These are phyloP conservation scores for Crocallis elinguaria DNA, from an alignment of 2,888 invertebrate genomes.

Conservation along the genomic window DNA sequence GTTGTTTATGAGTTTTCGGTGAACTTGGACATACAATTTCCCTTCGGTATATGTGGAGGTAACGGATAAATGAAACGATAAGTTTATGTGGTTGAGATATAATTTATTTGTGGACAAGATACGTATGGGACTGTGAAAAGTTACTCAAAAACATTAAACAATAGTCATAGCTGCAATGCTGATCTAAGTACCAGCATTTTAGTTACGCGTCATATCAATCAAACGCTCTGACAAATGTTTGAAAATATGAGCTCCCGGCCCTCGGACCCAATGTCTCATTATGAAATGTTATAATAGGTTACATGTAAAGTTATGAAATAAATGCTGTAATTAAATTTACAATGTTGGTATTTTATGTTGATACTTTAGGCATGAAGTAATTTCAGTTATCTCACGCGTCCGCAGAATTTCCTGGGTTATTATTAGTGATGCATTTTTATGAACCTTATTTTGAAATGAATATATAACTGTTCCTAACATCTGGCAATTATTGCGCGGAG, in stretches of 20 bases:
- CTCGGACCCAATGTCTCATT: no score
- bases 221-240: no score
- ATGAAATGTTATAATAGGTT: not conserved
- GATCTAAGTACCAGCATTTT: no score
- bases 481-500: not conserved
- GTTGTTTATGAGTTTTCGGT: conserved; percentile 27
- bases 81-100: conserved; percentile 8
- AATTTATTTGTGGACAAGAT: conserved; percentile 9
- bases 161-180: no score
- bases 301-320: not conserved
- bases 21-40: conserved; percentile 26
- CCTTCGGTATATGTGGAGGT: not conserved
- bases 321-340: not conserved
- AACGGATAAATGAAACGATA: not conserved
- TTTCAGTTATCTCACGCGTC: conserved; percentile 6
- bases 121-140: no score
- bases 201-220: no score
- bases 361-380: not conserved
- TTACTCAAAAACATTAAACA: not conserved
- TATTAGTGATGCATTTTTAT: conserved; percentile 7
- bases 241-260: no score
- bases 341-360: not conserved
- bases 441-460: conserved; percentile 2
- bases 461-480: not conserved
- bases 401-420: conserved; percentile 16